Evolutionary conservation across 2,113 vertebrate genomes (phyloP).

Genomic region (Sialia sialis): DNA sequence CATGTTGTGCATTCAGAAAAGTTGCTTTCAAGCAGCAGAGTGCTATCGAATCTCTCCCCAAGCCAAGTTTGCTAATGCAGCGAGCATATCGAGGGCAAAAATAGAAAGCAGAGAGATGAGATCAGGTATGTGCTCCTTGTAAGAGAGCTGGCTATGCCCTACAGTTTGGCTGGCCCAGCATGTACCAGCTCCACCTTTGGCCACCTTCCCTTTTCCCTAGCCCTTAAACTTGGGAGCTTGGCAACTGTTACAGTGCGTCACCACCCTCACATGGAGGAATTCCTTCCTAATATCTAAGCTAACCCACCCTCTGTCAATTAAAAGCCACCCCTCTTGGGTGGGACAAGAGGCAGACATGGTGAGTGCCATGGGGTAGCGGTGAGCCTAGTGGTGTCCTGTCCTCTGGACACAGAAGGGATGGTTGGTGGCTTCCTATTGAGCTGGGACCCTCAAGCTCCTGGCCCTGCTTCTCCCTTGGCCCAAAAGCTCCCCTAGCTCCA

Average conservation of each 20-base stretch:
- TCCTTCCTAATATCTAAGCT: background rate
- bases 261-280: background rate
- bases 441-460: background rate
- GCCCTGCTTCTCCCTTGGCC: background rate
- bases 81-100: background rate
- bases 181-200: background rate
- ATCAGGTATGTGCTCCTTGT: constrained; percentile 18
- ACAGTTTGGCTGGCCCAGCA: background rate
- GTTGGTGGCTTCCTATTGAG: background rate
- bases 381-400: background rate
- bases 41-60: constrained; percentile 2
- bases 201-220: background rate
- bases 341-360: fast-evolving
- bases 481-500: background rate
- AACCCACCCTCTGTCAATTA: background rate
- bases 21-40: constrained; percentile 37
- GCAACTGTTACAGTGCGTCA: background rate
- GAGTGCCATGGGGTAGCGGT: background rate
- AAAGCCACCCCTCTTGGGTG: background rate
- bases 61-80: constrained; percentile 4
- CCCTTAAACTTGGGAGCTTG: background rate
- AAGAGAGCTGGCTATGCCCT: background rate
- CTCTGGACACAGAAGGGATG: background rate
- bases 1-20: constrained; percentile 19
- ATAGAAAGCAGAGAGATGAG: constrained; percentile 18